phyloP scores from a whole-genome alignment of 2,113 vertebrate genomes.

The Megaptera novaeangliae region DNA sequence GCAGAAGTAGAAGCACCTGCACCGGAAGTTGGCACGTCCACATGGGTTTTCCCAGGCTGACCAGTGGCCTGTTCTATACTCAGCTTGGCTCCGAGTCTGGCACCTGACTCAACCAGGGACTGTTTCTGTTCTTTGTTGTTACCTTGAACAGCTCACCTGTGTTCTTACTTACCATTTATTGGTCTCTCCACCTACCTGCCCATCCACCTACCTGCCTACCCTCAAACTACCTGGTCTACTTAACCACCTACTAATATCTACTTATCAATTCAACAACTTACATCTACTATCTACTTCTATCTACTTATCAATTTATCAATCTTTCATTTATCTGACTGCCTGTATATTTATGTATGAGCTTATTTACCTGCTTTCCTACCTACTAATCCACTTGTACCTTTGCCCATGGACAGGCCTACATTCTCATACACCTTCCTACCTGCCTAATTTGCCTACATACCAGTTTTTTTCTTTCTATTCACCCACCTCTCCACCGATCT shows the following conservation, averaged over 20 bases:
- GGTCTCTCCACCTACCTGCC: not conserved
- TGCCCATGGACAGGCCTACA: accelerated
- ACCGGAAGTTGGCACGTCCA: not conserved
- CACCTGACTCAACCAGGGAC: not conserved
- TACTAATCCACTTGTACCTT: too few species aligned
- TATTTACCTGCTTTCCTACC: not conserved
- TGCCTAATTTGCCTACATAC: not conserved
- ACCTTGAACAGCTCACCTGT: not conserved
- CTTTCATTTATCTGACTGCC: not conserved
- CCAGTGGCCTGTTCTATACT: too few species aligned
- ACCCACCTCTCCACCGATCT: not conserved
- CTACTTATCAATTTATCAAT: not conserved
- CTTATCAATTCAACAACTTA: not conserved
- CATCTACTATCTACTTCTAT: not conserved
- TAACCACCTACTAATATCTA: too few species aligned
- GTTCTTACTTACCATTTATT: not conserved
- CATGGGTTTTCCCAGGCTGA: not conserved
- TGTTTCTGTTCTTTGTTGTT: not conserved
- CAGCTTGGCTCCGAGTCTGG: not conserved
- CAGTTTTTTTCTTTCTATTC: not conserved
- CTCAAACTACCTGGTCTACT: not conserved
- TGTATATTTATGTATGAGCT: not conserved
- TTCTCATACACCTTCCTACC: not conserved
- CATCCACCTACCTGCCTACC: not conserved
- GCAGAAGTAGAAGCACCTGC: not conserved